These are phyloP conservation scores for Microctonus brassicae DNA, from an alignment of 2,888 invertebrate genomes.

Conservation along the genomic window DNA sequence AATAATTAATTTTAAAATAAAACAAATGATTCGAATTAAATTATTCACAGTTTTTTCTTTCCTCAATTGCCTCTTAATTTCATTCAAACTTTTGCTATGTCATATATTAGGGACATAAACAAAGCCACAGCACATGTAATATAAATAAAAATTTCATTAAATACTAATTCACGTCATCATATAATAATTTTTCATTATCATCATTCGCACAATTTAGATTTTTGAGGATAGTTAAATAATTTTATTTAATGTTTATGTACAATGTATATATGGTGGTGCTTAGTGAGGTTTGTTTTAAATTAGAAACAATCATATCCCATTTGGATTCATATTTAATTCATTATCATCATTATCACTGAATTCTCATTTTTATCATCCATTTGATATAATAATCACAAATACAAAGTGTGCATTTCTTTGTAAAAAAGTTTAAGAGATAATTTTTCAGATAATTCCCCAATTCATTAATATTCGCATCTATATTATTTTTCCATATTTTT, in stretches of 20 bases:
- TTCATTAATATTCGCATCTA: conserved; percentile 25
- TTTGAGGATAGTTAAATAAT: no score
- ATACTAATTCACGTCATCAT: conserved; percentile 41
- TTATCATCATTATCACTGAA: neutral
- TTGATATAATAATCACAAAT: conserved; percentile 11
- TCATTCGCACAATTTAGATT: conserved; percentile 37
- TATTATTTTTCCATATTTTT: conserved; percentile 13
- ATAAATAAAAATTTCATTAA: conserved; percentile 42
- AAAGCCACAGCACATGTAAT: conserved; percentile 48
- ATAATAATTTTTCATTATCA: conserved; percentile 28
- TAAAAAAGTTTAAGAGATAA: conserved; percentile 35
- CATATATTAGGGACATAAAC: conserved; percentile 49
- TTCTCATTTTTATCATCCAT: conserved; percentile 9
- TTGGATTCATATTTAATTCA: conserved; percentile 2
- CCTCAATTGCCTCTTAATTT: conserved; percentile 26
- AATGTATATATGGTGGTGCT: conserved; percentile 42
- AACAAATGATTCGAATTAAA: neutral
- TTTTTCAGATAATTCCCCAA: conserved; percentile 21
- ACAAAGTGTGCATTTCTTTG: conserved; percentile 27
- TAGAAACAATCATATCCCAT: conserved; percentile 16
- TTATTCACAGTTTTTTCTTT: neutral
- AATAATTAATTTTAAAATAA: neutral
- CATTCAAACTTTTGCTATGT: conserved; percentile 48
- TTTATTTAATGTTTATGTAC: neutral
- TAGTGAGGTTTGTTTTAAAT: conserved; percentile 17